These are phyloP conservation scores for Hartigia nigra DNA, from an alignment of 2,888 invertebrate species.

Conservation along the genomic window DNA sequence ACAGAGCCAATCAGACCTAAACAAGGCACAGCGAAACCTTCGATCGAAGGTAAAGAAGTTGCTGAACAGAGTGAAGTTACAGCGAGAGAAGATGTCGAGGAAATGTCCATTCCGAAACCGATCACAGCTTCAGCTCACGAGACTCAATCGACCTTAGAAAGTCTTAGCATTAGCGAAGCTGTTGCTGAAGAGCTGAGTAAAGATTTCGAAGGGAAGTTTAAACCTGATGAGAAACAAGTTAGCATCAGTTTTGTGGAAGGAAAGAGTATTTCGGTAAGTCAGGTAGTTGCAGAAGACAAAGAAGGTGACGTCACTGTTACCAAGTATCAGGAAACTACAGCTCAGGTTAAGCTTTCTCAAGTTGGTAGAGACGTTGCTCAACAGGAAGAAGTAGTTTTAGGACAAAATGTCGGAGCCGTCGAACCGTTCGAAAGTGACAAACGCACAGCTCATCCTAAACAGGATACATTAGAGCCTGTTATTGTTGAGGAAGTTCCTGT, in stretches of 20 bases:
- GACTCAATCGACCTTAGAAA: slow-evolving; percentile 66
- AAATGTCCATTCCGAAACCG: slow-evolving; percentile 50
- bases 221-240: slow-evolving; percentile 52
- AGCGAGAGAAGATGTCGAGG: slow-evolving; percentile 45
- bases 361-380: slow-evolving; percentile 58
- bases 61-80: slow-evolving; percentile 59
- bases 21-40: slow-evolving; percentile 54
- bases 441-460: slow-evolving; percentile 48
- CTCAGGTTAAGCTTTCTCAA: slow-evolving; percentile 40
- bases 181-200: slow-evolving; percentile 43
- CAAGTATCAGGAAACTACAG: slow-evolving; percentile 39
- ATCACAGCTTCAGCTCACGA: slow-evolving; percentile 64
- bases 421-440: slow-evolving; percentile 41
- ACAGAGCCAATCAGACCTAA: slow-evolving; percentile 34
- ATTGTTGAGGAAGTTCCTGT: slow-evolving; percentile 50
- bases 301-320: slow-evolving; percentile 47
- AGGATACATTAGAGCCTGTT: slow-evolving; percentile 51
- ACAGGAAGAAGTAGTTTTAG: slow-evolving; percentile 57
- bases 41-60: slow-evolving; percentile 63
- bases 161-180: slow-evolving; percentile 64
- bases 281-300: slow-evolving; percentile 60
- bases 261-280: slow-evolving; percentile 56
- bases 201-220: slow-evolving; percentile 42
- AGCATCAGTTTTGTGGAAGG: slow-evolving; percentile 54
- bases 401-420: slow-evolving; percentile 50